Conservation (phyloP, 2,888 invertebrate genomes). For the Exocentrus adspersus region DNA sequence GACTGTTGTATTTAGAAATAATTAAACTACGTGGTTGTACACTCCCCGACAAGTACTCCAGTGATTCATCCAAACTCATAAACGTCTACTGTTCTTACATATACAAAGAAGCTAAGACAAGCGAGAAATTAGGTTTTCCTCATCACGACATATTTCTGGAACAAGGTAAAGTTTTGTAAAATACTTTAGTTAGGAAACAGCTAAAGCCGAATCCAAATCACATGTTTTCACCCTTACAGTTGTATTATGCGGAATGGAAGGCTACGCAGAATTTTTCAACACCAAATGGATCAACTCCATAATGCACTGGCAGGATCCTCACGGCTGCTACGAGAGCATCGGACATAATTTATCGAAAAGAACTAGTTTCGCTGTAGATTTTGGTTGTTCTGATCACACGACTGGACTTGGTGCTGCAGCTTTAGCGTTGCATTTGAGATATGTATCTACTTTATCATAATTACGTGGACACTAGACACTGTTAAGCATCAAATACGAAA, state of each 20-base stretch:
- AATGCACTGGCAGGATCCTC: constrained; percentile 59
- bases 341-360: constrained; percentile 42
- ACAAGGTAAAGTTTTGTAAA: constrained; percentile 46
- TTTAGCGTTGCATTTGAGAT: constrained; percentile 55
- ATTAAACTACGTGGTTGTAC: constrained; percentile 41
- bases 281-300: constrained; percentile 57
- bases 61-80: constrained; percentile 22
- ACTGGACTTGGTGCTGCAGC: constrained; percentile 62
- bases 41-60: constrained; percentile 13
- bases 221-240: constrained; percentile 55
- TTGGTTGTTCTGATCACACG: constrained; percentile 63
- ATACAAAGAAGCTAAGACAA: constrained; percentile 53
- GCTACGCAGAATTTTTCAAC: constrained; percentile 62
- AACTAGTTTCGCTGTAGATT: constrained; percentile 55
- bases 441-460: constrained; percentile 27
- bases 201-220: too few relatives aligned
- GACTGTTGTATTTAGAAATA: constrained; percentile 52
- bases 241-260: constrained; percentile 64
- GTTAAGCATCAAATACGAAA: too few relatives aligned
- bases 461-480: too few relatives aligned
- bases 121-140: constrained; percentile 48
- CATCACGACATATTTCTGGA: constrained; percentile 55
- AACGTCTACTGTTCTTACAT: constrained; percentile 50
- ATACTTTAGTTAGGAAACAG: too few relatives aligned
- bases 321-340: constrained; percentile 59